Conservation (phyloP, 2,888 invertebrate species). For the Ischnura elegans region DNA sequence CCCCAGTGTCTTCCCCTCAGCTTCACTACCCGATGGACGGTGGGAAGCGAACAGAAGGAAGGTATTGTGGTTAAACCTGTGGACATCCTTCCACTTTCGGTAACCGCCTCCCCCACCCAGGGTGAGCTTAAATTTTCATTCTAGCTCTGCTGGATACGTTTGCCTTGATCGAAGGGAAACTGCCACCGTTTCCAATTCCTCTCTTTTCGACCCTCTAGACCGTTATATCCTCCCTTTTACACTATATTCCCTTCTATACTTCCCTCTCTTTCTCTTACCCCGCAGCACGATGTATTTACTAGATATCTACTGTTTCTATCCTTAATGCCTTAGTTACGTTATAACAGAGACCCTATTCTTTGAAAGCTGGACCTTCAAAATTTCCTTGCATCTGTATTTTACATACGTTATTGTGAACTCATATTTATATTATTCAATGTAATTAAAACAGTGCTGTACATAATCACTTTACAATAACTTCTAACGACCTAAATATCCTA, state of each 20-base stretch:
- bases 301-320: no score
- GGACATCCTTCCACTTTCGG: not conserved
- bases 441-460: no score
- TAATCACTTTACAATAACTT: no score
- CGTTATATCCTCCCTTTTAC: not conserved
- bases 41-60: not conserved
- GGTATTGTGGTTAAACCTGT: not conserved
- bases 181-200: not conserved
- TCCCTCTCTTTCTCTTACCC: not conserved
- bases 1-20: not conserved
- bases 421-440: no score
- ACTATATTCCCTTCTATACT: not conserved
- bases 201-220: not conserved
- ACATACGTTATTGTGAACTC: no score
- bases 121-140: conserved; percentile 3
- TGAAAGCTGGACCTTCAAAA: no score
- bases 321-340: no score
- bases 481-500: no score
- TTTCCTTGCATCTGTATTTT: no score
- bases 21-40: not conserved
- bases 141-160: not conserved
- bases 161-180: not conserved
- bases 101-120: not conserved
- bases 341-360: no score
- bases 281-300: no score